Percentiles rank a stretch among this genome's conserved stretches.
These are phyloP conservation scores for Chrysodeixis includens DNA, from an alignment of 2,888 invertebrate genomes.

Conservation along the genomic window DNA sequence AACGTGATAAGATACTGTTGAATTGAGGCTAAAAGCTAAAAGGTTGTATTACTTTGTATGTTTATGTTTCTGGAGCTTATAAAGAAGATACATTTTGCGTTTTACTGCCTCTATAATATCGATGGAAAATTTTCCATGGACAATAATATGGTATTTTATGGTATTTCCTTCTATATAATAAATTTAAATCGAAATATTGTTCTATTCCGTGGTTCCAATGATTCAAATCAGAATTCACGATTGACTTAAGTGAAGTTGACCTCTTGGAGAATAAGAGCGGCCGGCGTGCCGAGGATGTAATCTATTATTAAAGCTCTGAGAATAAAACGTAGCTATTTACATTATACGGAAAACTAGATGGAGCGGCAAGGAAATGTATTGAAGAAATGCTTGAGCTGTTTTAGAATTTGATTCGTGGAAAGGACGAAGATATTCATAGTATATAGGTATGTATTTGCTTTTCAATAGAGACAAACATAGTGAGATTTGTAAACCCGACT, in stretches of 20 bases:
- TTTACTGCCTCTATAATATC: not conserved
- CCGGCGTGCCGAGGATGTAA: slow-evolving; percentile 40
- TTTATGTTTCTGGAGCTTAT: not conserved
- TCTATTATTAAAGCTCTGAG: slow-evolving; percentile 36
- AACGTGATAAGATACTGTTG: slow-evolving; percentile 7
- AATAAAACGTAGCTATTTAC: slow-evolving; percentile 25
- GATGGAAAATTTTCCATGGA: no score
- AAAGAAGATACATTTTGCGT: not conserved
- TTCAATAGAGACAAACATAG: no score
- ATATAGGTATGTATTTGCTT: not conserved
- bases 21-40: not conserved
- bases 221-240: slow-evolving; percentile 47
- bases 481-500: no score
- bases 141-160: not conserved
- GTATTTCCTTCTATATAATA: slow-evolving; percentile 9
- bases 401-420: not conserved
- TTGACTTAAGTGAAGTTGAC: slow-evolving; percentile 40
- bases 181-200: slow-evolving; percentile 11
- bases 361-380: not conserved
- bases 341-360: slow-evolving; percentile 4
- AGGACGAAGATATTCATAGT: not conserved
- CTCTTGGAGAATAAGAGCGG: slow-evolving; percentile 37
- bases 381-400: not conserved
- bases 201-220: slow-evolving; percentile 15
- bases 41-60: not conserved